Percentiles rank a stretch among this genome's conserved stretches.
Conservation (phyloP, 2,113 vertebrate species). For the Chrysochloris asiatica region DNA sequence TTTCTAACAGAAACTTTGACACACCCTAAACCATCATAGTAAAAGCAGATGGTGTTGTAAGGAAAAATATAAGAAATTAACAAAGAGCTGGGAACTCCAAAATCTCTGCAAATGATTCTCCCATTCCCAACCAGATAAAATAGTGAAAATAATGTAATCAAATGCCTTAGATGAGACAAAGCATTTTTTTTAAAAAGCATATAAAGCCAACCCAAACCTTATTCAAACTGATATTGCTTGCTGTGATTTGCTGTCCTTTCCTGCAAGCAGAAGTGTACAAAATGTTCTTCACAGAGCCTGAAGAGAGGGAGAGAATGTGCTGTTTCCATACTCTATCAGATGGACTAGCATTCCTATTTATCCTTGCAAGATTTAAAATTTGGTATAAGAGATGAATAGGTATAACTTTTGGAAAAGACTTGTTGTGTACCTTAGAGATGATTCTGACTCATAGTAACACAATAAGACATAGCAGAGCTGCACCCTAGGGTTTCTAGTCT, state of each 20-base stretch:
- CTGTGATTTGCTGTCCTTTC: conserved; percentile 4
- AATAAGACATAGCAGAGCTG: neutral
- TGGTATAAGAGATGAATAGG: neutral
- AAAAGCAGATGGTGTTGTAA: neutral
- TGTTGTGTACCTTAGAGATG: neutral
- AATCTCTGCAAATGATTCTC: neutral
- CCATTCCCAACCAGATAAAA: conserved; percentile 20
- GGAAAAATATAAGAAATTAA: conserved; percentile 23
- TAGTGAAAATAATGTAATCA: conserved; percentile 3
- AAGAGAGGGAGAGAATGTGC: neutral
- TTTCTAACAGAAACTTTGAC: conserved; percentile 35
- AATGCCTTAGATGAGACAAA: neutral
- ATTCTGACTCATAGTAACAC: neutral
- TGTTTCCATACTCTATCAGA: neutral
- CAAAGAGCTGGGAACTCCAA: neutral
- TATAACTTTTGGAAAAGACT: neutral
- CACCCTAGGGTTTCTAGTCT: neutral
- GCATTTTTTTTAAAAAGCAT: conserved; percentile 1
- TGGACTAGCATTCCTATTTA: neutral
- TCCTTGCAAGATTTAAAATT: neutral
- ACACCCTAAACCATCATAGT: neutral
- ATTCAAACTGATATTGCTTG: neutral
- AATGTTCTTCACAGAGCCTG: neutral
- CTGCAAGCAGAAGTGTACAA: neutral
- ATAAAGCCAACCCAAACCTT: neutral